Evolutionary conservation across 2,888 invertebrate species (phyloP).

Genomic region (Tiliacea aurago): DNA sequence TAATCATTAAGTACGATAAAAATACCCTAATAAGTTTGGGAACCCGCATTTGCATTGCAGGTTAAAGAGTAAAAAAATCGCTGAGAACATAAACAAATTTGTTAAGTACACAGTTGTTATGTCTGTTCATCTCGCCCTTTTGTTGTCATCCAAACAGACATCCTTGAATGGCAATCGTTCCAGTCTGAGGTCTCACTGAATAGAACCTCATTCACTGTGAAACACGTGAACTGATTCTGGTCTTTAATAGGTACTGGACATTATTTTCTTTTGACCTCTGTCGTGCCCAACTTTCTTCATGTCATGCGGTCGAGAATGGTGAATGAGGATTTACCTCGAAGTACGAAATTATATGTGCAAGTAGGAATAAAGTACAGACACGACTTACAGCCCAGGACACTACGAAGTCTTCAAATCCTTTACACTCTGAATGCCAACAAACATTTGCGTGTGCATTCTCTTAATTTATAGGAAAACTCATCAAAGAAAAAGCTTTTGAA

Average conservation of each 20-base stretch:
- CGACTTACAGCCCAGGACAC: too few relatives aligned
- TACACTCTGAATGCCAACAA: too few relatives aligned
- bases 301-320: not conserved
- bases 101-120: not conserved
- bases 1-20: too few relatives aligned
- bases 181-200: constrained; percentile 18
- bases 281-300: not conserved
- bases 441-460: too few relatives aligned
- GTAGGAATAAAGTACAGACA: not conserved
- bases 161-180: constrained; percentile 24
- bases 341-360: not conserved
- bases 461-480: too few relatives aligned
- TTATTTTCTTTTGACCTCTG: not conserved
- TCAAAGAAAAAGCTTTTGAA: too few relatives aligned
- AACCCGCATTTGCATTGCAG: not conserved
- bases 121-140: not conserved
- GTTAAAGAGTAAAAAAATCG: not conserved
- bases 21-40: not conserved
- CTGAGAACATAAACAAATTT: not conserved
- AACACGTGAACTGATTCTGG: not conserved
- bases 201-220: not conserved
- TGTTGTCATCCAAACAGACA: constrained; percentile 2
- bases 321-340: not conserved
- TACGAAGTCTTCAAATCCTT: too few relatives aligned
- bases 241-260: not conserved